These are phyloP conservation scores for Florisuga fusca DNA, from an alignment of 2,797 vertebrate genomes.

Conservation along the genomic window DNA sequence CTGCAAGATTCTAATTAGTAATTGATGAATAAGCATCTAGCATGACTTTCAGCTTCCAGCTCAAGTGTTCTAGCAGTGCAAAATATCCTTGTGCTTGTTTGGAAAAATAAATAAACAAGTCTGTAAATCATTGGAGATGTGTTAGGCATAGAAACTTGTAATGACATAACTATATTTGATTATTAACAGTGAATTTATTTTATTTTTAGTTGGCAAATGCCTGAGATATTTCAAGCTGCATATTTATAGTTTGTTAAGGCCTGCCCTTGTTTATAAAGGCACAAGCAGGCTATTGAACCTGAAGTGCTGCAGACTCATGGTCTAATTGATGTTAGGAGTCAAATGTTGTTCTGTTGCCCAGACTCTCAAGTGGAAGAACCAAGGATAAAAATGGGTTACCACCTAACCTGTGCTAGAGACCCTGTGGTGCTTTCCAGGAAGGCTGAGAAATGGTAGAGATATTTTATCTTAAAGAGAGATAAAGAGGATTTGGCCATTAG, in stretches of 20 bases:
- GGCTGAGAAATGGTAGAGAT: background rate
- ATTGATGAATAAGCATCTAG: slow-evolving; percentile 34
- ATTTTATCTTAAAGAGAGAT: background rate
- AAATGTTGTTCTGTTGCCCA: background rate
- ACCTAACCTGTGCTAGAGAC: background rate
- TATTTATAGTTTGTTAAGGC: background rate
- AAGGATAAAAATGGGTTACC: background rate
- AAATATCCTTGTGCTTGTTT: background rate
- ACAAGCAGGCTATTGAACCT: background rate
- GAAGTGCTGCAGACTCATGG: background rate
- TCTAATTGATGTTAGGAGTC: background rate
- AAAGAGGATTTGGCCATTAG: background rate
- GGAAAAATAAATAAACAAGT: background rate
- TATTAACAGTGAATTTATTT: background rate
- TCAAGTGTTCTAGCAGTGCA: background rate
- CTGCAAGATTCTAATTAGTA: slow-evolving; percentile 34
- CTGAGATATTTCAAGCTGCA: background rate
- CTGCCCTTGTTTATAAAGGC: background rate
- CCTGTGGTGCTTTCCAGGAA: background rate
- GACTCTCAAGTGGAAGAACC: background rate
- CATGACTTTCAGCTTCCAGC: slow-evolving; percentile 26
- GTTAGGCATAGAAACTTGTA: background rate
- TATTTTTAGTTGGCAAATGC: background rate
- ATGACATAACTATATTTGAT: background rate
- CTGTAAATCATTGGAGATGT: background rate